Evolutionary conservation across 2,797 vertebrate species (phyloP).

Genomic region (Poeciliopsis gracilis): DNA sequence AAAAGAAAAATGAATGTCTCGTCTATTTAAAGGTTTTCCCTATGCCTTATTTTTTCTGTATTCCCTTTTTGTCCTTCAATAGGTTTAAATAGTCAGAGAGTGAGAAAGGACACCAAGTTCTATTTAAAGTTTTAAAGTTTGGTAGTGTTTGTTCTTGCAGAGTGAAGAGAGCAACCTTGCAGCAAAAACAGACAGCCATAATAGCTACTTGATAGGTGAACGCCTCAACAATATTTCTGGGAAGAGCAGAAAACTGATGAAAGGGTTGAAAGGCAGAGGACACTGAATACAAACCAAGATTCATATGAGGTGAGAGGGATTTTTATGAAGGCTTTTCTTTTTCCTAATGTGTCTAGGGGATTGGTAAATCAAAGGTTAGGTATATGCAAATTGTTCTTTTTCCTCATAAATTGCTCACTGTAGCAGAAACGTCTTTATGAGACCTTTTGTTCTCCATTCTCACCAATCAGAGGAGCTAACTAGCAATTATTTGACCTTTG

Average conservation of each 20-base stretch:
- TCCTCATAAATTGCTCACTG: conserved; percentile 25
- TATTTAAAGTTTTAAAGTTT: conserved; percentile 19
- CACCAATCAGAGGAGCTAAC: conserved; percentile 12
- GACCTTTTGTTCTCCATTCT: conserved; percentile 34
- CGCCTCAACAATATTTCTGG: conserved; percentile 24
- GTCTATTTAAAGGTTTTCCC: neutral
- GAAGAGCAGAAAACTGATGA: conserved; percentile 12
- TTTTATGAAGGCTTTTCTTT: conserved; percentile 24
- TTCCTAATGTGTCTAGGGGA: conserved; percentile 24
- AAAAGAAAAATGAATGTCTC: neutral
- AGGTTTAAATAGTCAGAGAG: neutral
- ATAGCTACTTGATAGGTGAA: conserved; percentile 15
- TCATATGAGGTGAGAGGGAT: neutral
- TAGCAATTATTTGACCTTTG: conserved; percentile 35
- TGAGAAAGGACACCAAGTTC: conserved; percentile 7
- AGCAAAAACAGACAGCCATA: conserved; percentile 14
- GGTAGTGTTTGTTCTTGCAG: neutral
- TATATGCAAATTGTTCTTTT: conserved; percentile 46
- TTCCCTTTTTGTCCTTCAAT: neutral
- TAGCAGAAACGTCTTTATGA: conserved; percentile 25
- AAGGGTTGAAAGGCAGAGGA: conserved; percentile 25
- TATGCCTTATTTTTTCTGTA: neutral
- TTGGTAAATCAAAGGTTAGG: conserved; percentile 42
- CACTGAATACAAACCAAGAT: conserved; percentile 4
- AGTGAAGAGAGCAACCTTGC: conserved; percentile 15